phyloP scores from a whole-genome alignment of 2,888 invertebrate genomes.

The Eurytoma adleriae region DNA sequence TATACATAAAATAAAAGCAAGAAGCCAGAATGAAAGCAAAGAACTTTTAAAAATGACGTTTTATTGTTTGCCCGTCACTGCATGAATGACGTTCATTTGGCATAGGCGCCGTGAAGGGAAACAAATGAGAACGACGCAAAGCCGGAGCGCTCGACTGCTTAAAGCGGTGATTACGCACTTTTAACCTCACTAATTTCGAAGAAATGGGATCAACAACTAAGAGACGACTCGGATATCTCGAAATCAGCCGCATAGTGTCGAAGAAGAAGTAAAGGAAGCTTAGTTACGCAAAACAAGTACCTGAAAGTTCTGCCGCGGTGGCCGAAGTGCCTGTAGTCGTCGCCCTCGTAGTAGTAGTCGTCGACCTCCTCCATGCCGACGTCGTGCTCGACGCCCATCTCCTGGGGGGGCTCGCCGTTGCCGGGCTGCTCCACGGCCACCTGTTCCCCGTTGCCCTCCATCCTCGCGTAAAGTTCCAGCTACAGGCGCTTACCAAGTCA shows the following conservation, averaged over 20 bases:
- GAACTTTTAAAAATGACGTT: neutral
- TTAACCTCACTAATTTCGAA: slow-evolving; percentile 34
- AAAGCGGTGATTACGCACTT: neutral
- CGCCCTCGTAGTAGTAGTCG: slow-evolving; percentile 74
- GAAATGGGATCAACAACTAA: neutral
- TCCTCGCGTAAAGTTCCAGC: neutral
- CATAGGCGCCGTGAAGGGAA: neutral
- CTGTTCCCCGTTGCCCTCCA: slow-evolving; percentile 54
- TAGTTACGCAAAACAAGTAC: slow-evolving; percentile 65
- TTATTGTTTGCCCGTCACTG: neutral
- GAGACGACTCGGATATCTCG: neutral
- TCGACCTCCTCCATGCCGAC: slow-evolving; percentile 70
- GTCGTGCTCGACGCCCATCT: slow-evolving; percentile 49
- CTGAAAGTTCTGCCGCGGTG: slow-evolving; percentile 77
- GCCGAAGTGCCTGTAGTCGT: slow-evolving; percentile 77
- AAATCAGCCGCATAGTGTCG: neutral
- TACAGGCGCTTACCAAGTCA: no score
- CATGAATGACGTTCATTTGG: no score
- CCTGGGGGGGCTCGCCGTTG: slow-evolving; percentile 21
- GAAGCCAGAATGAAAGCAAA: neutral
- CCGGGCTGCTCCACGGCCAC: slow-evolving; percentile 8
- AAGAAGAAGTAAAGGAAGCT: neutral
- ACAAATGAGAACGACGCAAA: neutral
- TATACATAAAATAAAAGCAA: slow-evolving; percentile 32
- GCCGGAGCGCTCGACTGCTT: neutral